phyloP scores from a whole-genome alignment of 1,140 invertebrate genomes.

The Anthonomus grandis region DNA sequence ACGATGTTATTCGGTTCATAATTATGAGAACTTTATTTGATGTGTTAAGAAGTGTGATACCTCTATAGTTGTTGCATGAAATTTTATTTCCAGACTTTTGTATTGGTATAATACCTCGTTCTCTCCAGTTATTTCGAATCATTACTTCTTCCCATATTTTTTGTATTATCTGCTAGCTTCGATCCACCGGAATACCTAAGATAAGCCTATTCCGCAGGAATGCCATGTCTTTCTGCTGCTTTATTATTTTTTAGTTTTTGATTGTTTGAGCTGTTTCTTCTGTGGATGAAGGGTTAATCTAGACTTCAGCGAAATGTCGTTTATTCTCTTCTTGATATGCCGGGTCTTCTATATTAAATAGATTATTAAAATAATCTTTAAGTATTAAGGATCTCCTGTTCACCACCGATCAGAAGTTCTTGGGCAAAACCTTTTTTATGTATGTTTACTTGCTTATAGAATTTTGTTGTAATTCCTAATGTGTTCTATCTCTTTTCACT shows the following conservation, averaged over 20 bases:
- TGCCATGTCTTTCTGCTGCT: background rate
- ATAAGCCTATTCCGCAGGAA: no score
- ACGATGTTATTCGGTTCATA: no score
- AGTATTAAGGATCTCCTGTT: background rate
- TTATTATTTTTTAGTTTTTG: background rate
- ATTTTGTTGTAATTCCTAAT: background rate
- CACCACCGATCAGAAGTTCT: background rate
- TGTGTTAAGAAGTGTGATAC: constrained; percentile 2
- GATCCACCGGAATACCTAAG: no score
- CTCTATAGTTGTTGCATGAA: constrained; percentile 4
- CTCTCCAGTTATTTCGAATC: background rate
- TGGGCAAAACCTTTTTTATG: background rate
- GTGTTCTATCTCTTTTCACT: background rate
- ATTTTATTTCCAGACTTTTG: background rate
- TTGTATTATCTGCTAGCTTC: background rate
- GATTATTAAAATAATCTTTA: background rate
- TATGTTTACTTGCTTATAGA: no score
- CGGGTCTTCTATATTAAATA: background rate
- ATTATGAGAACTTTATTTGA: background rate
- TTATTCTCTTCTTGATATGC: background rate
- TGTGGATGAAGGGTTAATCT: background rate
- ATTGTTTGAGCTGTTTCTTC: background rate
- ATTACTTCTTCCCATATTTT: background rate
- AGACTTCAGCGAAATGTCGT: background rate
- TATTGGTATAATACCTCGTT: no score